A percentile compares a stretch with the other conserved stretches of the same genome.
Evolutionary conservation across 2,888 invertebrate species (phyloP).

Genomic region (Danaus chrysippus): DNA sequence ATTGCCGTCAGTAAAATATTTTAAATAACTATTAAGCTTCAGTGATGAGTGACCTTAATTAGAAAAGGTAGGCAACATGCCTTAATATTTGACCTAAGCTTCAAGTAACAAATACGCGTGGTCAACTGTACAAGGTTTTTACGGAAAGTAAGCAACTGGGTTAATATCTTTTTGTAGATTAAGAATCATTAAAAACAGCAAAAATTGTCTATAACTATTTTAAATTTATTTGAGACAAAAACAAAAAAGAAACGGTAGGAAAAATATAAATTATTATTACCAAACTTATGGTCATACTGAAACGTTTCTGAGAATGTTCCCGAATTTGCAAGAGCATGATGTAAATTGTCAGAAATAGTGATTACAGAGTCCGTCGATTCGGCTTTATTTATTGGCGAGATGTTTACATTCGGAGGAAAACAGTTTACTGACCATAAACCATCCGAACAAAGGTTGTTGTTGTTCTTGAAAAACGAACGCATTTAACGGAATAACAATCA

Average conservation of each 20-base stretch:
- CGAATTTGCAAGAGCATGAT: no score
- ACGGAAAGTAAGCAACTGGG: slow-evolving; percentile 32
- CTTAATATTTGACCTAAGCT: slow-evolving; percentile 1
- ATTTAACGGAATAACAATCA: neutral
- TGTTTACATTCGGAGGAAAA: slow-evolving; percentile 3
- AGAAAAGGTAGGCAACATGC: slow-evolving; percentile 14
- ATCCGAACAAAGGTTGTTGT: slow-evolving; percentile 2
- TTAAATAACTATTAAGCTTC: slow-evolving; percentile 25
- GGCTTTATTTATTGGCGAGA: slow-evolving; percentile 1
- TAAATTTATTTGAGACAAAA: neutral
- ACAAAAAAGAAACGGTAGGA: no score
- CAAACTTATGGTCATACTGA: no score
- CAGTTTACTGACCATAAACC: slow-evolving; percentile 10
- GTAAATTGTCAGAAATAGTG: neutral
- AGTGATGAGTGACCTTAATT: slow-evolving; percentile 24
- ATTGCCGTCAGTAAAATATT: slow-evolving; percentile 14
- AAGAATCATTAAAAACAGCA: neutral
- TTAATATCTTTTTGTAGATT: slow-evolving; percentile 25
- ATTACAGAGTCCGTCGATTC: slow-evolving; percentile 6
- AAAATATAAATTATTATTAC: no score
- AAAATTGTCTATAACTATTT: neutral
- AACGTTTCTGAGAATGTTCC: no score
- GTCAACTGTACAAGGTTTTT: slow-evolving; percentile 28
- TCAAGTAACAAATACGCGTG: slow-evolving; percentile 6
- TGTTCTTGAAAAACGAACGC: slow-evolving; percentile 1